Evolutionary conservation across 2,888 invertebrate species (phyloP), one percentile per base, ranked within the genome.

Genomic region (Steinernema hermaphroditum): DNA sequence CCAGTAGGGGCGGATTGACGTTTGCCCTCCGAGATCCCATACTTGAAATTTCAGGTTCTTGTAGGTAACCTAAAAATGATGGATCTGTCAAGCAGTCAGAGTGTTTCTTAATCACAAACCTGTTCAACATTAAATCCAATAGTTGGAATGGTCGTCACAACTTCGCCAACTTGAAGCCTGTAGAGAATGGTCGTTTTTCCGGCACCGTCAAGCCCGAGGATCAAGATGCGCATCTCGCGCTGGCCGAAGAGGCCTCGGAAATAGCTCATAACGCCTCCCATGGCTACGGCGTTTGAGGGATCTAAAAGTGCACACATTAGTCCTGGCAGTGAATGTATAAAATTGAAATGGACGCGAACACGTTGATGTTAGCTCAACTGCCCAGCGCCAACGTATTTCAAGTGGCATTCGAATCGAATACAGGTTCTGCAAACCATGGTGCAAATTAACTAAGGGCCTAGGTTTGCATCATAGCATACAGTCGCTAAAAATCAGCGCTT

Each of bases 71-170:
- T 62, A 54, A 27, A 54, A 2, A 27, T 6, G 12, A 37, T 54
- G 29, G 16, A 54, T n/a, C n/a, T n/a, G 24, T 22, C 29, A 54
- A 19, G 24, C 6, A 54, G 8, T 9, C 9, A 19, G 14, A 46
- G n/a, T 62, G 19, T 14, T 16, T 62, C 12, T 1, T 2, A n/a
- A 32, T 29, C 16, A 32, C 62, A 32, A 27, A 62, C 96, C 91
- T 96, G 96, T 89, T 97, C 97, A 83, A 97, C 98, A 90, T 98
- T 98, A 89, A 98, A 98, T 14, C 93, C 98, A 88, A 98, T 98
- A 12, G 98, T 97, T 78, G 96, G 94, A 89, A 85, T 84, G 12
- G 85, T 86, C 14, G 85, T 86, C 29, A 86, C 85, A 2, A 79
- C 77, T 32, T 96, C 96, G 22, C 96, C 96, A 74, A 97, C 97